Evolutionary conservation across 2,113 vertebrate species (phyloP).

Genomic region (Syrrhaptes paradoxus): DNA sequence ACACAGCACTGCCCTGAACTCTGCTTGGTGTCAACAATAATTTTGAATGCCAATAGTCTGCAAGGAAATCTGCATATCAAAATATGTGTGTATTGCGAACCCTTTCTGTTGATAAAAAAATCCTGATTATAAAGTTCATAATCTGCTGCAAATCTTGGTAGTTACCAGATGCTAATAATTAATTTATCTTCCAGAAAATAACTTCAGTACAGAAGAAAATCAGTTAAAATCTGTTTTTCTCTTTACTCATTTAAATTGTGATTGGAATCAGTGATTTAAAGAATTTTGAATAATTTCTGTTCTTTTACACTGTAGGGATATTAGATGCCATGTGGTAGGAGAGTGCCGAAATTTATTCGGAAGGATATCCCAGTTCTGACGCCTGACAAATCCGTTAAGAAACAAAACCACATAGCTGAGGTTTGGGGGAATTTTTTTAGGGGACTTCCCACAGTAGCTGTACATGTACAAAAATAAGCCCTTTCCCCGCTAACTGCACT

Average conservation of each 20-base stretch:
- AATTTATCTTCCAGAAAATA: slow-evolving; percentile 26
- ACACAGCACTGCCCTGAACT: slow-evolving; percentile 35
- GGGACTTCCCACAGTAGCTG: not conserved
- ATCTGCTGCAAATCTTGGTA: slow-evolving; percentile 26
- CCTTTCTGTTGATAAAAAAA: slow-evolving; percentile 18
- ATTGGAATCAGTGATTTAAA: slow-evolving; percentile 57
- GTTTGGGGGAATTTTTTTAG: not conserved
- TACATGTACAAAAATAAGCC: accelerated
- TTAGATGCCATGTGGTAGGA: not conserved
- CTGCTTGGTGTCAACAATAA: slow-evolving; percentile 36
- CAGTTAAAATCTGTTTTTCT: slow-evolving; percentile 53
- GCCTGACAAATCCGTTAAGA: slow-evolving; percentile 3
- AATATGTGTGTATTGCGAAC: slow-evolving; percentile 17
- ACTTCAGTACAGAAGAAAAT: slow-evolving; percentile 42
- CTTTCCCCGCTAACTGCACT: not conserved
- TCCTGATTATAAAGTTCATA: slow-evolving; percentile 23
- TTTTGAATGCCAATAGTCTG: slow-evolving; percentile 15
- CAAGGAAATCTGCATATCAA: slow-evolving; percentile 31
- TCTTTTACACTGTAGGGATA: not conserved
- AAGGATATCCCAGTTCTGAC: not conserved
- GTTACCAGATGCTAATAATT: slow-evolving; percentile 44
- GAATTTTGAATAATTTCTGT: slow-evolving; percentile 30
- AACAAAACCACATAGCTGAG: not conserved
- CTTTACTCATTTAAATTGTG: slow-evolving; percentile 24
- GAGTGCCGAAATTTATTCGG: not conserved